A percentile compares a stretch with the other conserved stretches of the same genome.
Evolutionary conservation across 2,797 vertebrate genomes (phyloP).

Genomic region (Micromesistius poutassou): DNA sequence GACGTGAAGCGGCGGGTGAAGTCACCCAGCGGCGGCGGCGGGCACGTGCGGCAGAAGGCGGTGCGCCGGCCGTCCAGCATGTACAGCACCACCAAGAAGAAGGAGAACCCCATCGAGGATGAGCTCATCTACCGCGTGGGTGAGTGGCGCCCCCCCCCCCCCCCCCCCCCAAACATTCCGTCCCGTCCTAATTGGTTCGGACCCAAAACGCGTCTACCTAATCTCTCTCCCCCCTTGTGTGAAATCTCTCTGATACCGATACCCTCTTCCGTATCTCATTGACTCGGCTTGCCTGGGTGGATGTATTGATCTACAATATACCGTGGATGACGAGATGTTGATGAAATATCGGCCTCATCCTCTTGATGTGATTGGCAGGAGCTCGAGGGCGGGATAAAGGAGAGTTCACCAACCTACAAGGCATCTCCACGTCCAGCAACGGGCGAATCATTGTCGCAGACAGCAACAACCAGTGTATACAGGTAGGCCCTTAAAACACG

Average conservation of each 20-base stretch:
- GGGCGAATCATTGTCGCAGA: conserved; percentile 93
- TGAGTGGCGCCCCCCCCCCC: conserved; percentile 69
- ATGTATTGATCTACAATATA: too few relatives aligned
- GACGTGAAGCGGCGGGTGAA: conserved; percentile 92
- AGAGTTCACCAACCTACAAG: conserved; percentile 95
- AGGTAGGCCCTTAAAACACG: conserved; percentile 67
- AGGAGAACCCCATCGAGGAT: conserved; percentile 96
- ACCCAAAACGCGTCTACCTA: too few relatives aligned
- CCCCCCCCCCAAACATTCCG: too few relatives aligned
- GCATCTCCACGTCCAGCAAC: conserved; percentile 85
- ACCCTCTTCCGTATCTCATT: too few relatives aligned
- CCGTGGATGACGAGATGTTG: too few relatives aligned
- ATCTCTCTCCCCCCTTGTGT: neutral
- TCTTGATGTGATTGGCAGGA: conserved; percentile 64
- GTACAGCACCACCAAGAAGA: conserved; percentile 95
- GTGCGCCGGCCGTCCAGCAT: conserved; percentile 92
- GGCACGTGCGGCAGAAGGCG: conserved; percentile 91
- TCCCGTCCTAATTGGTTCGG: neutral
- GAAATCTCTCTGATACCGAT: neutral
- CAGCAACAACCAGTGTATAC: conserved; percentile 97
- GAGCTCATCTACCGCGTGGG: conserved; percentile 94
- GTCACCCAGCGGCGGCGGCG: conserved; percentile 86
- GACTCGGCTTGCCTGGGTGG: too few relatives aligned
- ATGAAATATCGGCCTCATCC: too few relatives aligned
- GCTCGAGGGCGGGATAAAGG: conserved; percentile 90